Evolutionary conservation across 2,888 invertebrate species (phyloP).

Genomic region (Portevinia maculata): DNA sequence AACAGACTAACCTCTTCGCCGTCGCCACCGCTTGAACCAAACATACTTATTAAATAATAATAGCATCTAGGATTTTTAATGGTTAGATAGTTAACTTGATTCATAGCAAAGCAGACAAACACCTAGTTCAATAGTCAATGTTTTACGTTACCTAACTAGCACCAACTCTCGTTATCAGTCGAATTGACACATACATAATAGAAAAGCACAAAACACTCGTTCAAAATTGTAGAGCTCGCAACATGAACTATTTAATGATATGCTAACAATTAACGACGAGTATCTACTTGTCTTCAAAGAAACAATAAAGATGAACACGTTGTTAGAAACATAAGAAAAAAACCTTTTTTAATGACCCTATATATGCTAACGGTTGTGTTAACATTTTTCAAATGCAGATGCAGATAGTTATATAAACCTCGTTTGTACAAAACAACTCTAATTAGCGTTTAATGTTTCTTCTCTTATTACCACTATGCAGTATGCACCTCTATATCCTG

Average conservation of each 20-base stretch:
- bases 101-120: no score
- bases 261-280: conserved; percentile 53
- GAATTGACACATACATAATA: conserved; percentile 10
- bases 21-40: no score
- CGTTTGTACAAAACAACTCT: conserved; percentile 48
- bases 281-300: background rate
- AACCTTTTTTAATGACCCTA: conserved; percentile 46
- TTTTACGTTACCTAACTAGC: no score
- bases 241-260: conserved; percentile 65
- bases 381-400: background rate
- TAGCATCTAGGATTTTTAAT: no score
- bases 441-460: conserved; percentile 65
- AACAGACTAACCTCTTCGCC: no score
- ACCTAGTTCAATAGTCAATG: no score
- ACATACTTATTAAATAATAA: no score
- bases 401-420: conserved; percentile 1
- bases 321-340: background rate
- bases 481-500: conserved; percentile 8
- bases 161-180: conserved; percentile 9
- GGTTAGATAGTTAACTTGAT: no score
- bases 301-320: conserved; percentile 5
- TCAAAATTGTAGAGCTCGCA: conserved; percentile 7
- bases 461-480: conserved; percentile 43
- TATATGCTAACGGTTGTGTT: conserved; percentile 6
- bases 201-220: background rate